A percentile compares a stretch with the other conserved stretches of the same genome.
These are phyloP conservation scores for Gallirallus australis DNA, from an alignment of 2,797 vertebrate genomes.

Conservation along the genomic window DNA sequence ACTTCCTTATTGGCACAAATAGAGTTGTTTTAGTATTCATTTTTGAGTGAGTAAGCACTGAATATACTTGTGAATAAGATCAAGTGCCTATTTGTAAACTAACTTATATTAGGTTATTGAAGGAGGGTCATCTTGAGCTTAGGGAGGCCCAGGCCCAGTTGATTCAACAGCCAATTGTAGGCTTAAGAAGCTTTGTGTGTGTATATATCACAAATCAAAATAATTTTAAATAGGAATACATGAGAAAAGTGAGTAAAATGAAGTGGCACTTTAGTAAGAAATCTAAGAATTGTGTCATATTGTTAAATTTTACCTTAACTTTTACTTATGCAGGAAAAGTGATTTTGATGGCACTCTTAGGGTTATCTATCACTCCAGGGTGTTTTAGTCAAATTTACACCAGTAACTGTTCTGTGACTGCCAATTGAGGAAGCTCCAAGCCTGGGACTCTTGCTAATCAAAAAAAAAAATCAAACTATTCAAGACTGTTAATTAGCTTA, in stretches of 20 bases:
- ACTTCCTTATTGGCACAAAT: neutral
- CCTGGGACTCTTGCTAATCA: neutral
- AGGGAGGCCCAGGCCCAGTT: neutral
- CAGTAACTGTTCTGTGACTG: neutral
- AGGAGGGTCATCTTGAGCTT: neutral
- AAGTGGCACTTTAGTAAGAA: neutral
- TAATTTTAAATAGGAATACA: neutral
- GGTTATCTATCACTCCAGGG: neutral
- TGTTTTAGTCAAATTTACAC: neutral
- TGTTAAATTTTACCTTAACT: neutral
- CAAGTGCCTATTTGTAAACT: neutral
- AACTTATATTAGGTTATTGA: neutral
- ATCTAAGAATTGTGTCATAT: neutral
- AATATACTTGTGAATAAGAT: neutral
- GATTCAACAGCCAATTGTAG: neutral
- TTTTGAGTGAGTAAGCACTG: neutral
- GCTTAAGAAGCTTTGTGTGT: neutral
- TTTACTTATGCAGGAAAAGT: neutral
- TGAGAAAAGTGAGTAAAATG: neutral
- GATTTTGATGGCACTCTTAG: neutral
- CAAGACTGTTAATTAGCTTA: neutral
- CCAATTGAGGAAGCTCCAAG: neutral
- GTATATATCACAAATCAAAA: neutral
- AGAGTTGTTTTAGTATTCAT: neutral
- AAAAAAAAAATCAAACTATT: neutral